Conservation (phyloP, 1,140 invertebrate genomes). For the Scaptodrosophila lebanonensis region DNA sequence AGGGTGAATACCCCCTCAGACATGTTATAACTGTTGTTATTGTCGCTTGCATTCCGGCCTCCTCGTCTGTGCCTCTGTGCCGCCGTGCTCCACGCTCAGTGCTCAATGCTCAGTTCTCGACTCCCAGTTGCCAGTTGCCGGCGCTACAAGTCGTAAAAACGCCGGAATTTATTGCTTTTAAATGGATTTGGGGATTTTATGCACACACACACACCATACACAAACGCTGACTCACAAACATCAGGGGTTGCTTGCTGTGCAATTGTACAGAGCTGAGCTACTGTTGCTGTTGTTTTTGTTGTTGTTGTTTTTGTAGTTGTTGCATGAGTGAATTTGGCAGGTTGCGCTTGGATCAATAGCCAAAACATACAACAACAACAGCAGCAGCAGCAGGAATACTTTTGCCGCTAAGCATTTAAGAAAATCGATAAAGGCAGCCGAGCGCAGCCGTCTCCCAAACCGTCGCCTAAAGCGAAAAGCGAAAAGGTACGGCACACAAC, state of each 20-base stretch:
- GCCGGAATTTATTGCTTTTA: slow-evolving; percentile 64
- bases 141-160: slow-evolving; percentile 56
- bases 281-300: too few relatives aligned
- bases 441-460: too few relatives aligned
- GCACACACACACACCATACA: too few relatives aligned
- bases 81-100: too few relatives aligned
- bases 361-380: slow-evolving; percentile 35
- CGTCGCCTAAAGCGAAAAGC: not conserved
- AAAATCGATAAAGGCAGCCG: slow-evolving; percentile 55
- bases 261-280: slow-evolving; percentile 47
- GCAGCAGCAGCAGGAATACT: too few relatives aligned
- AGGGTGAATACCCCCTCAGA: slow-evolving; percentile 19
- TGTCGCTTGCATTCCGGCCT: slow-evolving; percentile 40
- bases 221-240: too few relatives aligned
- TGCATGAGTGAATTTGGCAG: slow-evolving; percentile 57
- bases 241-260: slow-evolving; percentile 37
- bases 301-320: slow-evolving; percentile 36
- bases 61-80: too few relatives aligned
- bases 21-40: slow-evolving; percentile 17
- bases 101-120: too few relatives aligned
- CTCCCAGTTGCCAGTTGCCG: slow-evolving; percentile 33
- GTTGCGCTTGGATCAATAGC: slow-evolving; percentile 10
- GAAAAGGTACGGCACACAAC: not conserved
- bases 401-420: slow-evolving; percentile 45
- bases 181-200: slow-evolving; percentile 59